phyloP scores from a whole-genome alignment of 1,140 invertebrate species.

The Musca domestica region DNA sequence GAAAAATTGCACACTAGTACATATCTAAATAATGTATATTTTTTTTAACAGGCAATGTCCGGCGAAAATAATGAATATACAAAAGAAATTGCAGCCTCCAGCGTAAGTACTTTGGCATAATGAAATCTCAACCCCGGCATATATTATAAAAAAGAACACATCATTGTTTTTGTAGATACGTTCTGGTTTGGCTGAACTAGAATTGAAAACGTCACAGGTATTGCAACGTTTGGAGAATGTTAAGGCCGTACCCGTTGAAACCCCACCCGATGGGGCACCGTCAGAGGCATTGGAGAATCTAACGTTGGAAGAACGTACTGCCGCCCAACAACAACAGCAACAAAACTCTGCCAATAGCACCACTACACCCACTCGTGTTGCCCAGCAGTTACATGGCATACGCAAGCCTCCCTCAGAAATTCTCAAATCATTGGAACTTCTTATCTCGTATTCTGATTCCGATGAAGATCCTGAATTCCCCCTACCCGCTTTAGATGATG shows the following conservation, averaged over 20 bases:
- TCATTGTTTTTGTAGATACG: slow-evolving; percentile 39
- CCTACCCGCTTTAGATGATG: slow-evolving; percentile 49
- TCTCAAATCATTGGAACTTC: slow-evolving; percentile 43
- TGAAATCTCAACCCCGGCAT: slow-evolving; percentile 19
- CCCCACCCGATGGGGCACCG: background rate
- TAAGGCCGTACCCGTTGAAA: slow-evolving; percentile 32
- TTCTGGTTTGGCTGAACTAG: slow-evolving; percentile 49
- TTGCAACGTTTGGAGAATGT: slow-evolving; percentile 50
- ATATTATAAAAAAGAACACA: background rate
- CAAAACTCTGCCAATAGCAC: background rate
- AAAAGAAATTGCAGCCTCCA: slow-evolving; percentile 37
- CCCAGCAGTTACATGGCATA: slow-evolving; percentile 35
- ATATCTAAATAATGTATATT: no score
- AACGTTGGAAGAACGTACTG: background rate
- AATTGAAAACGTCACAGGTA: slow-evolving; percentile 47
- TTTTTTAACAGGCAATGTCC: background rate
- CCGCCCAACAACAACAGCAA: slow-evolving; percentile 29
- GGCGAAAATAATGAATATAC: slow-evolving; percentile 12
- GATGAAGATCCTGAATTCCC: slow-evolving; percentile 51
- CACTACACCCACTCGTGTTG: background rate
- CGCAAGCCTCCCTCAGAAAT: slow-evolving; percentile 49
- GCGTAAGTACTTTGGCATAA: slow-evolving; percentile 29
- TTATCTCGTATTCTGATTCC: slow-evolving; percentile 50
- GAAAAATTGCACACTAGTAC: no score
- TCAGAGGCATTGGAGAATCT: background rate